Conservation (phyloP, 2,113 vertebrate species). For the Tringa solitaria region DNA sequence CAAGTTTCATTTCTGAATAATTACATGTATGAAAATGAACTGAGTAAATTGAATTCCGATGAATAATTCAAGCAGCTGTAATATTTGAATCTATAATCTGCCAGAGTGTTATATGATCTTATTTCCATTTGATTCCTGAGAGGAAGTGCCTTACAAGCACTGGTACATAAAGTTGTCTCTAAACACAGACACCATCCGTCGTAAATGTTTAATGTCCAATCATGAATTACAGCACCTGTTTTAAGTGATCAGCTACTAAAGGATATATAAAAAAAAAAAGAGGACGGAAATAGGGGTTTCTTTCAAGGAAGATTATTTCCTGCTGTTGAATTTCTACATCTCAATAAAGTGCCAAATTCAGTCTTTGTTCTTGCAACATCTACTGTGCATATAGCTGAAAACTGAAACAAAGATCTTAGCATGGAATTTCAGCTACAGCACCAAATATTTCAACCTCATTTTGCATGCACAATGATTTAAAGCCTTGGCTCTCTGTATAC, state of each 20-base stretch:
- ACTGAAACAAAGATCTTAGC: conserved; percentile 33
- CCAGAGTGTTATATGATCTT: conserved; percentile 36
- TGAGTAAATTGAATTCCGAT: conserved; percentile 24
- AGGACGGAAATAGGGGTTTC: conserved; percentile 45
- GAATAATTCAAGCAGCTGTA: conserved; percentile 25
- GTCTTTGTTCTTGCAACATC: conserved; percentile 33
- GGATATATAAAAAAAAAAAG: conserved; percentile 7
- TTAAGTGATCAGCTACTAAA: conserved; percentile 70
- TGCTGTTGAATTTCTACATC: conserved; percentile 58
- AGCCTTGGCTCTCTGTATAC: background rate
- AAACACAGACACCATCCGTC: conserved; percentile 56
- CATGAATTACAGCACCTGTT: conserved; percentile 66
- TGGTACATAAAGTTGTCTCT: conserved; percentile 60
- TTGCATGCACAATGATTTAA: conserved; percentile 13
- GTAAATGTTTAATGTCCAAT: conserved; percentile 62
- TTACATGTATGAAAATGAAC: conserved; percentile 20
- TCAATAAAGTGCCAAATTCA: conserved; percentile 50
- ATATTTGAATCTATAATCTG: conserved; percentile 49
- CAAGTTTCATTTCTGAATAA: conserved; percentile 33
- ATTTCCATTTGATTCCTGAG: conserved; percentile 51
- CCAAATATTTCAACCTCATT: conserved; percentile 32
- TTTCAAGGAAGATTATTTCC: conserved; percentile 67
- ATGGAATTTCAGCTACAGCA: background rate
- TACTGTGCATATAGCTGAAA: background rate
- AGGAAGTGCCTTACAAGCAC: conserved; percentile 61